These are phyloP conservation scores for Gasterosteus aculeatus DNA, from an alignment of 2,113 vertebrate species.

Conservation along the genomic window DNA sequence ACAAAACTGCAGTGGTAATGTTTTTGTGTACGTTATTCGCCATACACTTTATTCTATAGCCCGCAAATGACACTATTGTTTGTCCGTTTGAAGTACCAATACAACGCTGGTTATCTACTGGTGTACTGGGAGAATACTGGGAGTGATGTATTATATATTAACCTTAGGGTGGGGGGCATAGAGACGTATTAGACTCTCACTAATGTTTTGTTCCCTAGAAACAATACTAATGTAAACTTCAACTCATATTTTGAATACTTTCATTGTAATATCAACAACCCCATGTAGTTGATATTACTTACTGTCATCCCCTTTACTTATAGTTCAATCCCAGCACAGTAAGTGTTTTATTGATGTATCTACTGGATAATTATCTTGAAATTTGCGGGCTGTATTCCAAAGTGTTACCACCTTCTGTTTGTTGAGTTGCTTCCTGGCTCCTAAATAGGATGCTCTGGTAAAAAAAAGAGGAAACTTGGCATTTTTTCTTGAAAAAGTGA, in stretches of 20 bases:
- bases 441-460: constrained; percentile 20
- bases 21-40: constrained; percentile 37
- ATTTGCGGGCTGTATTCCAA: constrained; percentile 25
- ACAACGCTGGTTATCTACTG: constrained; percentile 1
- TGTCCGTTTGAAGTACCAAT: constrained; percentile 3
- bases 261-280: neutral
- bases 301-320: neutral
- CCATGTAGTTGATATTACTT: neutral
- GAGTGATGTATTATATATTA: neutral
- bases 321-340: constrained; percentile 2
- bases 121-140: neutral
- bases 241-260: neutral
- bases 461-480: constrained; percentile 32
- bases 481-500: constrained; percentile 19
- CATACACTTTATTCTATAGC: constrained; percentile 14
- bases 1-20: constrained; percentile 55
- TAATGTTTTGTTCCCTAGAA: neutral
- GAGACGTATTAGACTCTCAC: neutral
- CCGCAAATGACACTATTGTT: constrained; percentile 15
- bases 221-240: neutral
- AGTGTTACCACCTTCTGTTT: constrained; percentile 11
- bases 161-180: neutral
- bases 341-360: constrained; percentile 9
- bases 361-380: neutral
- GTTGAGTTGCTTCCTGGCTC: constrained; percentile 38